These are phyloP conservation scores for Protophormia terraenovae DNA, from an alignment of 2,888 invertebrate genomes.

Conservation along the genomic window DNA sequence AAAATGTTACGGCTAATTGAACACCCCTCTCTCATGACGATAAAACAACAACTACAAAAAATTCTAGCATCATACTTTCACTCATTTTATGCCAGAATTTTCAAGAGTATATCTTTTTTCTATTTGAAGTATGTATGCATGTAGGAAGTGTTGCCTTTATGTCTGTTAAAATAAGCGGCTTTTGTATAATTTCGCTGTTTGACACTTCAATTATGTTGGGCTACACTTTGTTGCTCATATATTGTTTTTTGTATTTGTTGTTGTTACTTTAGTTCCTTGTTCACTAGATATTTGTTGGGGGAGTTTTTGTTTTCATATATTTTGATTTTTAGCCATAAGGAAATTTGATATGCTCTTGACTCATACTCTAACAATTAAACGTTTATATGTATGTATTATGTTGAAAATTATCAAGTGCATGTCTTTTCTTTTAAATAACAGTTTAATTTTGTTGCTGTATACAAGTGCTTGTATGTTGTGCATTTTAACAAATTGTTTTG, in stretches of 20 bases:
- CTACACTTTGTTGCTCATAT: constrained; percentile 59
- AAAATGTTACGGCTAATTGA: constrained; percentile 81
- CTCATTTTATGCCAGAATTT: not conserved
- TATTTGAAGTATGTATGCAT: not conserved
- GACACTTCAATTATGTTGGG: constrained; percentile 66
- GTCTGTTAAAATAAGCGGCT: constrained; percentile 65
- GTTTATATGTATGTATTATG: not conserved
- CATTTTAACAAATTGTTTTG: constrained; percentile 75
- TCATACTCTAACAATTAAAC: constrained; percentile 5
- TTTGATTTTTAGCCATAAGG: constrained; percentile 56
- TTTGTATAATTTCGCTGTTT: constrained; percentile 67
- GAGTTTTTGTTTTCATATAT: constrained; percentile 33
- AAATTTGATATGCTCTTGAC: constrained; percentile 75
- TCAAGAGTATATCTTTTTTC: not conserved
- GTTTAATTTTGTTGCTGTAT: constrained; percentile 32
- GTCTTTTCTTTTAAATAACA: constrained; percentile 67
- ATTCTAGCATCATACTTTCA: not conserved
- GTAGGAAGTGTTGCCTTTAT: constrained; percentile 48
- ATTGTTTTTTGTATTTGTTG: not conserved
- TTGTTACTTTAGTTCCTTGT: constrained; percentile 5
- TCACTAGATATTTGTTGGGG: constrained; percentile 23
- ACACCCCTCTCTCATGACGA: constrained; percentile 79
- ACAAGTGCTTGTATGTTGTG: constrained; percentile 50
- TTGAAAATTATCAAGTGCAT: constrained; percentile 76
- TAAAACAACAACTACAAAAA: constrained; percentile 58